Percentiles rank a stretch among this genome's conserved stretches.
These are phyloP conservation scores for Ptychoptera contaminata DNA, from an alignment of 2,888 invertebrate species.

Conservation along the genomic window DNA sequence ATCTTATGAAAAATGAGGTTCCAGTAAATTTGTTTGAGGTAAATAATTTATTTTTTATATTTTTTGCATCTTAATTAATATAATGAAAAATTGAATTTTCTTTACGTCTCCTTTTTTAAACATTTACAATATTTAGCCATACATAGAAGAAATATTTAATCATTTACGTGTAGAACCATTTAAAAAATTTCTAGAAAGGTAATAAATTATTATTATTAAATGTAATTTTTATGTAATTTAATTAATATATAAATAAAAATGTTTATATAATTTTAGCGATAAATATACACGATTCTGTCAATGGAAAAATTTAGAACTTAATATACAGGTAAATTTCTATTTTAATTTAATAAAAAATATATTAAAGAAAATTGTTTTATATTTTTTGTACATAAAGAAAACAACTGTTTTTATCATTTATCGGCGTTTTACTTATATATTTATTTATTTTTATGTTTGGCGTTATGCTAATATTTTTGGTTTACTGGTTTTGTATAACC, in stretches of 20 bases:
- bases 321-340: constrained; percentile 87
- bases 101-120: constrained; percentile 24
- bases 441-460: too few species aligned
- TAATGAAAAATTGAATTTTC: constrained; percentile 1
- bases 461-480: too few species aligned
- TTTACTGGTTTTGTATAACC: too few species aligned
- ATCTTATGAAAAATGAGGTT: constrained; percentile 93
- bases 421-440: too few species aligned
- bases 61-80: constrained; percentile 9
- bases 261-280: constrained; percentile 51
- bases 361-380: too few species aligned
- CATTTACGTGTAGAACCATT: constrained; percentile 94
- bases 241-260: too few species aligned
- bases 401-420: too few species aligned
- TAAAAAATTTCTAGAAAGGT: constrained; percentile 97
- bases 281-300: constrained; percentile 99
- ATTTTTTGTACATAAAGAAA: too few species aligned
- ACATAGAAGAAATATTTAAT: constrained; percentile 98
- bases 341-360: too few species aligned
- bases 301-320: constrained; percentile 99
- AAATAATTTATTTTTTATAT: constrained; percentile 20
- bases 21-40: constrained; percentile 97
- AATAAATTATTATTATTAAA: constrained; percentile 12
- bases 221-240: too few species aligned
- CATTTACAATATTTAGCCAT: too few species aligned